These are phyloP conservation scores for Yponomeuta sedellus DNA, from an alignment of 2,888 invertebrate species.

Conservation along the genomic window DNA sequence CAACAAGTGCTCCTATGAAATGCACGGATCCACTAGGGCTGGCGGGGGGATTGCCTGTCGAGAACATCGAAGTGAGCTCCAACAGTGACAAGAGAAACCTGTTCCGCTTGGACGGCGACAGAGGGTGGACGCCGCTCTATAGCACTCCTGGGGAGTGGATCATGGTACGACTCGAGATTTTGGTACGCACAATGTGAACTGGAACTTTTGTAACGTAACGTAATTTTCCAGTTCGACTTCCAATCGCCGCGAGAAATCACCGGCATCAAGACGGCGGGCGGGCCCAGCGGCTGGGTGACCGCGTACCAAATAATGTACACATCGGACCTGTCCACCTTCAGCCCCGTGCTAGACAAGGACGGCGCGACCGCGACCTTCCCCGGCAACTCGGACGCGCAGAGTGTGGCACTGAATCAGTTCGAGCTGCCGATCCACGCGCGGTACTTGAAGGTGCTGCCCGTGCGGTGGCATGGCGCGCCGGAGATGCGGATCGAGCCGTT, in stretches of 20 bases:
- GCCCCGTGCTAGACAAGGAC: slow-evolving; percentile 76
- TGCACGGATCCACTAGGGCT: slow-evolving; percentile 87
- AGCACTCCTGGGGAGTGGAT: slow-evolving; percentile 83
- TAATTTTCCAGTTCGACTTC: slow-evolving; percentile 81
- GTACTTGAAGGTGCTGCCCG: slow-evolving; percentile 82
- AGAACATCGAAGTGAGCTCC: slow-evolving; percentile 83
- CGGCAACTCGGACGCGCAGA: slow-evolving; percentile 82
- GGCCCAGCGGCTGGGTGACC: slow-evolving; percentile 83
- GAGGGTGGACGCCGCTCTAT: slow-evolving; percentile 81
- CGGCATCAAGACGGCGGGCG: slow-evolving; percentile 85
- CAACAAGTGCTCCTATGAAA: slow-evolving; percentile 43
- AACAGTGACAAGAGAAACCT: slow-evolving; percentile 52
- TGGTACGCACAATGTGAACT: too few relatives aligned
- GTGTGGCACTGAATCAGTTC: slow-evolving; percentile 80
- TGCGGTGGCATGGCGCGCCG: slow-evolving; percentile 83
- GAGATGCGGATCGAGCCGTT: slow-evolving; percentile 85
- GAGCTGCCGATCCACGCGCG: slow-evolving; percentile 83
- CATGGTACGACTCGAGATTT: slow-evolving; percentile 64
- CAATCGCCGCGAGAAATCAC: slow-evolving; percentile 84
- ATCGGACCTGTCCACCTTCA: slow-evolving; percentile 82
- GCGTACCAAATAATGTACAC: slow-evolving; percentile 85
- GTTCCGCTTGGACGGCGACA: slow-evolving; percentile 60
- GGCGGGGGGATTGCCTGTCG: slow-evolving; percentile 77
- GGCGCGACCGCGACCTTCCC: slow-evolving; percentile 78
- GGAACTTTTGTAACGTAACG: slow-evolving; percentile 18